These are phyloP conservation scores for Numida meleagris DNA, from an alignment of 2,113 vertebrate genomes.

Conservation along the genomic window DNA sequence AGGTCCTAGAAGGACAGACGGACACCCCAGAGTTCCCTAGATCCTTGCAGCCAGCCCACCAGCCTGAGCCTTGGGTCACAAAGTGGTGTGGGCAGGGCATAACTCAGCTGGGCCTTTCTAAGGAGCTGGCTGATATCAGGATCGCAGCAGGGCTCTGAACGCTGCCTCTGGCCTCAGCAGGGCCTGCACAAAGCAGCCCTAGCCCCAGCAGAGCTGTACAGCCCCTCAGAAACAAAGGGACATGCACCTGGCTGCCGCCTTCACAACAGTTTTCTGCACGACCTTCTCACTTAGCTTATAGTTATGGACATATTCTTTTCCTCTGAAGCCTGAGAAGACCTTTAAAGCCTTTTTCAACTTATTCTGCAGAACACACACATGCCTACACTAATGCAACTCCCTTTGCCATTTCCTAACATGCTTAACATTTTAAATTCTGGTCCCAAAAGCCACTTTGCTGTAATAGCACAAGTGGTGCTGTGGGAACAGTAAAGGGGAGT, in stretches of 20 bases:
- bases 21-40: not conserved
- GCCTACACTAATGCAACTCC: not conserved
- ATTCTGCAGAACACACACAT: not conserved
- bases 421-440: not conserved
- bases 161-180: not conserved
- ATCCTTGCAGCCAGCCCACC: not conserved
- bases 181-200: not conserved
- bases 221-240: not conserved
- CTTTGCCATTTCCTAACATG: not conserved
- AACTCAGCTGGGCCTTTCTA: not conserved
- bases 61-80: not conserved
- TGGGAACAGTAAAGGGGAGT: fast-evolving
- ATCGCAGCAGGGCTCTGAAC: not conserved
- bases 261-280: not conserved
- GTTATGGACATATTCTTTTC: not conserved
- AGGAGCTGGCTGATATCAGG: not conserved
- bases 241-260: not conserved
- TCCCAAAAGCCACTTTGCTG: not conserved
- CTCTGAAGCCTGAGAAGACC: not conserved
- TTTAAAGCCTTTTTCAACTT: not conserved
- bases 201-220: not conserved
- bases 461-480: not conserved
- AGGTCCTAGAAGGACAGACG: not conserved
- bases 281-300: not conserved
- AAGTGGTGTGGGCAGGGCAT: fast-evolving